phyloP scores from a whole-genome alignment of 2,113 vertebrate species.

The Xenus cinereus region DNA sequence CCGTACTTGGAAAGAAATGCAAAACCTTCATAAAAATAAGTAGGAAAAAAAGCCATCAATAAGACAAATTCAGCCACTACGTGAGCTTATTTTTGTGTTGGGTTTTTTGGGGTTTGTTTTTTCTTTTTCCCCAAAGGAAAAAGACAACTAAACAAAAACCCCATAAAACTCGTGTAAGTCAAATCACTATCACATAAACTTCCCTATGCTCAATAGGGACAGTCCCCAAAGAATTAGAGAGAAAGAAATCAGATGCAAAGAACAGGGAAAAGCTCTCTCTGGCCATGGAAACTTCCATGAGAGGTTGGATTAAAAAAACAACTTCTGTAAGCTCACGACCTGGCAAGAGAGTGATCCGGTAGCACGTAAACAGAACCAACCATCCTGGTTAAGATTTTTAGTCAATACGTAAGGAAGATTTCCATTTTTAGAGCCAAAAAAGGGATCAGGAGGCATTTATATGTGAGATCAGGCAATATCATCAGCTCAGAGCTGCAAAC shows the following conservation, averaged over 20 bases:
- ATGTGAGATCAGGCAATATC: not conserved
- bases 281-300: not conserved
- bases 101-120: not conserved
- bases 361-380: not conserved
- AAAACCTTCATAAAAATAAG: not conserved
- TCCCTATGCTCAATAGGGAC: not conserved
- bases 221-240: not conserved
- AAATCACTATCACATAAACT: not conserved
- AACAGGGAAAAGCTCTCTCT: not conserved
- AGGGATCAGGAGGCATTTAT: not conserved
- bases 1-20: not conserved
- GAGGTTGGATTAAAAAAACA: not conserved
- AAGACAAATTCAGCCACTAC: not conserved
- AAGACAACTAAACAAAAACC: not conserved
- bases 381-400: not conserved
- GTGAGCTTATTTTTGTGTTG: not conserved
- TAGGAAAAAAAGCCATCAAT: not conserved
- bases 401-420: not conserved
- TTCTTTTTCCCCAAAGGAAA: not conserved
- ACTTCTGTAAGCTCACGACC: rapidly evolving
- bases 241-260: not conserved
- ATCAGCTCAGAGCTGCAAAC: not conserved
- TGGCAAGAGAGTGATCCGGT: not conserved
- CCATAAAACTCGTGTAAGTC: not conserved
- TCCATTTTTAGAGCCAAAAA: not conserved